These are phyloP conservation scores for Clarias platycephalus DNA, from an alignment of 2,797 vertebrate species.

Conservation along the genomic window DNA sequence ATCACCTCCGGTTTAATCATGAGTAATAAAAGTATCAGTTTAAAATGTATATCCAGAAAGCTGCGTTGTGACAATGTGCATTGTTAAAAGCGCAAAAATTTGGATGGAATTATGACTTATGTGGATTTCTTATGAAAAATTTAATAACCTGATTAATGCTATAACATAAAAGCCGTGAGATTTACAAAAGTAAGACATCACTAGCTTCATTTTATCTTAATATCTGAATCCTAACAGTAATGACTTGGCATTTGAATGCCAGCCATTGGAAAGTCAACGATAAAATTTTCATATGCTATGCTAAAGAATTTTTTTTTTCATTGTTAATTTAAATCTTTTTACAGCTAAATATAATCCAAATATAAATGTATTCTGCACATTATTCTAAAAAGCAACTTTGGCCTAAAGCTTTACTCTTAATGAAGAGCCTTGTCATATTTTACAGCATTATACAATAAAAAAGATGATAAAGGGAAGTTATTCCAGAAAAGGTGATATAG, in stretches of 20 bases:
- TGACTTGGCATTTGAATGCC: neutral
- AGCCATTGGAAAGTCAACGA: neutral
- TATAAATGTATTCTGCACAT: neutral
- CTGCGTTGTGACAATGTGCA: neutral
- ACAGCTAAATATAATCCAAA: neutral
- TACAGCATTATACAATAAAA: neutral
- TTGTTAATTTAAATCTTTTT: neutral
- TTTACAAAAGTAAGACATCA: neutral
- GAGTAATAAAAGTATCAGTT: neutral
- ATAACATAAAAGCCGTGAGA: neutral
- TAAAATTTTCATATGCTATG: neutral
- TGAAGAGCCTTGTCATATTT: neutral
- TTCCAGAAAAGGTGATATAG: neutral
- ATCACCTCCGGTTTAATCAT: neutral
- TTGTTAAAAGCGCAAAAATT: neutral
- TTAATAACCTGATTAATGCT: slow-evolving; percentile 2
- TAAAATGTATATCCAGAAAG: neutral
- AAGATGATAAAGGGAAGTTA: neutral
- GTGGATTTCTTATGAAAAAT: neutral
- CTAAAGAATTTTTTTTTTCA: neutral
- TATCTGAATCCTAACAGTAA: neutral
- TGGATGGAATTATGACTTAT: neutral
- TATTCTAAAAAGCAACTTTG: neutral
- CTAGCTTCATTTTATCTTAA: neutral
- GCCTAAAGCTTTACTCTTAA: neutral